phyloP scores from a whole-genome alignment of 2,797 vertebrate species.

The Phaenicophaeus curvirostris region DNA sequence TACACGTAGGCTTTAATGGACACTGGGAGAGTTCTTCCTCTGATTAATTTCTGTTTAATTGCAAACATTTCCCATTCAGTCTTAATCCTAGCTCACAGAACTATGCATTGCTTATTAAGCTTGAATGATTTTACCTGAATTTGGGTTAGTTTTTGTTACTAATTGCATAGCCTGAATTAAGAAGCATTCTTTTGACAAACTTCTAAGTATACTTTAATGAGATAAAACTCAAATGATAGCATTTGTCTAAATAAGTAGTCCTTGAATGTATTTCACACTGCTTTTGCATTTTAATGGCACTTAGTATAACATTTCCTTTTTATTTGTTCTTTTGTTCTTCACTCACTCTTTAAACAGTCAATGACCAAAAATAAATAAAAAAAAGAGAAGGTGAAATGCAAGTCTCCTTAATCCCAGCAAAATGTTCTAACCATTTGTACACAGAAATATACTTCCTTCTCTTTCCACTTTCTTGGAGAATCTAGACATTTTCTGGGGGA shows the following conservation, averaged over 20 bases:
- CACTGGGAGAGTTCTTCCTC: background rate
- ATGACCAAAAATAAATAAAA: background rate
- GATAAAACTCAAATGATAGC: constrained; percentile 18
- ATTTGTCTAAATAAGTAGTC: constrained; percentile 38
- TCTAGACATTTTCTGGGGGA: background rate
- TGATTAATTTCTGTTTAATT: background rate
- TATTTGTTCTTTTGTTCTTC: background rate
- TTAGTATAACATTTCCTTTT: background rate
- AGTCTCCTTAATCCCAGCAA: background rate
- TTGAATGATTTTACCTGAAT: constrained; percentile 8
- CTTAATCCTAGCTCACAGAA: background rate
- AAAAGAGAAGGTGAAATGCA: too few relatives aligned
- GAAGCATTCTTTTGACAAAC: constrained; percentile 20
- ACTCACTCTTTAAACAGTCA: background rate
- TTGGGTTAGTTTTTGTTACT: background rate
- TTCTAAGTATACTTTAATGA: constrained; percentile 22
- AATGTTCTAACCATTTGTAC: background rate
- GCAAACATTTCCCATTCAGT: background rate
- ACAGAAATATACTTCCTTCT: background rate
- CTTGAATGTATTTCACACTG: constrained; percentile 9
- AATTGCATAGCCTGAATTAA: constrained; percentile 19
- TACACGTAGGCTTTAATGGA: background rate
- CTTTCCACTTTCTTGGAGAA: background rate
- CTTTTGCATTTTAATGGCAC: constrained; percentile 10
- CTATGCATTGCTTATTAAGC: background rate